A percentile compares a stretch with the other conserved stretches of the same genome.
These are phyloP conservation scores for Morelia viridis DNA, from an alignment of 2,797 vertebrate genomes.

Conservation along the genomic window DNA sequence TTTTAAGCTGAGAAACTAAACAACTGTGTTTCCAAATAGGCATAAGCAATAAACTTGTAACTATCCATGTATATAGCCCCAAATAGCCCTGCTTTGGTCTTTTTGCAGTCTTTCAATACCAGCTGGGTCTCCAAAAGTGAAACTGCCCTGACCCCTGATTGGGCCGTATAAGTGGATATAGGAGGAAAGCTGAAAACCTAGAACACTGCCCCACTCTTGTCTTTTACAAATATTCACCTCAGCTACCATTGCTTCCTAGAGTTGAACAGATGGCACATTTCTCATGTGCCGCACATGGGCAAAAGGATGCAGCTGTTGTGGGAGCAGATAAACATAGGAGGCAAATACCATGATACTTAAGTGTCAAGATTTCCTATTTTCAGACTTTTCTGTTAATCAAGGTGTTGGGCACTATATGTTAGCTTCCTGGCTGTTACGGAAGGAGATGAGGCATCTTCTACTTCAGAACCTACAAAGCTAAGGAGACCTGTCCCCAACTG, in stretches of 20 bases:
- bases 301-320: background rate
- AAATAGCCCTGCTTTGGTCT: background rate
- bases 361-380: background rate
- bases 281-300: background rate
- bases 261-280: background rate
- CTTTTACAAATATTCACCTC: background rate
- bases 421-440: background rate
- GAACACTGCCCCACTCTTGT: background rate
- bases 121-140: background rate
- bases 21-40: background rate
- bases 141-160: background rate
- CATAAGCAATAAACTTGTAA: background rate
- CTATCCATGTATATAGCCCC: background rate
- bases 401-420: too few relatives aligned
- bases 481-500: background rate
- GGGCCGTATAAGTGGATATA: background rate
- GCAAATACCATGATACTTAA: background rate
- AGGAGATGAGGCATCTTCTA: background rate
- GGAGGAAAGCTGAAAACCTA: background rate
- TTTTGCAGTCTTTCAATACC: background rate
- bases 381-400: background rate
- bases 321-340: background rate
- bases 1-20: background rate
- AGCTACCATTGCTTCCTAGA: background rate
- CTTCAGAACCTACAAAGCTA: background rate